A percentile compares a stretch with the other conserved stretches of the same genome.
Conservation (phyloP, 2,888 invertebrate genomes). For the Acrobasis suavella region DNA sequence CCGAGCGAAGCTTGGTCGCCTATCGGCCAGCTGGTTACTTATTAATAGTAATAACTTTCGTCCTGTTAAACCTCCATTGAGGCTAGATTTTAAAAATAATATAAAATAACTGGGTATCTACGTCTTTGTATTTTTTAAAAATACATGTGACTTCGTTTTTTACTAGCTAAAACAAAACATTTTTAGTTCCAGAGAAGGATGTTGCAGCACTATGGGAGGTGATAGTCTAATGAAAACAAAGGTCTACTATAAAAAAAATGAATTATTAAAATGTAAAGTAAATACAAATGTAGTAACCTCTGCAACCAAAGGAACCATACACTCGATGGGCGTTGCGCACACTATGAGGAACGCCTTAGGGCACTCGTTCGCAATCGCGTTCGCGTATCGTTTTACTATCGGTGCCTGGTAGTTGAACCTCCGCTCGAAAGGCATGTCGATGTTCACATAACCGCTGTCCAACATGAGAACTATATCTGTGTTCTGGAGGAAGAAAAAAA, state of each 20-base stretch:
- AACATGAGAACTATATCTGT: slow-evolving; percentile 71
- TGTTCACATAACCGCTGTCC: slow-evolving; percentile 55
- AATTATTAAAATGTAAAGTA: no score
- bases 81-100: no score
- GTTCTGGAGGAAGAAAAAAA: slow-evolving; percentile 48
- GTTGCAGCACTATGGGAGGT: not conserved
- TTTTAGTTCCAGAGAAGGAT: no score
- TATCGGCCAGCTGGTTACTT: no score
- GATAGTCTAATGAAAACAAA: not conserved
- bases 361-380: slow-evolving; percentile 75
- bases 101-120: no score
- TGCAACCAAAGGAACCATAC: slow-evolving; percentile 78
- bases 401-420: slow-evolving; percentile 67
- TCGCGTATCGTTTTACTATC: slow-evolving; percentile 67
- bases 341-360: slow-evolving; percentile 80
- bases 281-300: slow-evolving; percentile 53
- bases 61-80: no score
- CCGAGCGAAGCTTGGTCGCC: no score
- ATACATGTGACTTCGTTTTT: no score
- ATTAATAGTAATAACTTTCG: no score
- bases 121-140: no score
- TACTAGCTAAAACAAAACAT: no score
- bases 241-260: not conserved
- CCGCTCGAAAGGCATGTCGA: slow-evolving; percentile 58
- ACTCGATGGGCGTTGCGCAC: slow-evolving; percentile 78